Evolutionary conservation across 2,888 invertebrate species (phyloP), one percentile per base, ranked within the genome.

Genomic region (Mythimna lalbum): DNA sequence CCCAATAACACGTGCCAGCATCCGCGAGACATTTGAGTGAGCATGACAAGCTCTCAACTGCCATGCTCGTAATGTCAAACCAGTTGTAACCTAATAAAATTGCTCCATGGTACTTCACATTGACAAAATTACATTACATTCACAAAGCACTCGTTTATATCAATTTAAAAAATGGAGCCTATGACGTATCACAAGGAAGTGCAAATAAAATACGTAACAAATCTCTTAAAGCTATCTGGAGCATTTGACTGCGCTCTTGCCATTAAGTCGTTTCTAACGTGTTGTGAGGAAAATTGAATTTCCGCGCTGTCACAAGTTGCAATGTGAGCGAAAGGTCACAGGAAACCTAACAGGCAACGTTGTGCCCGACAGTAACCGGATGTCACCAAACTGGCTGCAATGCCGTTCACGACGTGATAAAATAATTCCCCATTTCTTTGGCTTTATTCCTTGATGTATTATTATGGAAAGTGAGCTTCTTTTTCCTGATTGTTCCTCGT

Each of bases 261-360:
- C 77, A 78, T 76, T 31, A 52, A 63, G 55, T 69, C 36, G 31
- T 63, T 71, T 62, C 56, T 55, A 74, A 68, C 39, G 73, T 74
- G 73, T 78, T 73, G 80, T 70, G 76, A 76, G 75, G 36, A 68
- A 81, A 88, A 88, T 86, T 81, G 84, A 90, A 91, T 90, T 89
- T 89, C 90, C 88, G 82, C 77, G 66, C 78, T 83, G 88, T 87
- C 88, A 83, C 59, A 76, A 63, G 49, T 72, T 70, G 76, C 76
- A 81, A 87, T 85, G 82, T 85, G 77, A 76, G 79, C 79, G 31
- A 75, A 74, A 76, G 75, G 67, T 74, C 74, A 36, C 56, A 55
- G 63, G 64, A 66, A 75, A 76, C 65, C 60, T 69, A 69, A 74
- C 73, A 66, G 55, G 43, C 71, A 63, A 64, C 55, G 68, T 67